A percentile compares a stretch with the other conserved stretches of the same genome.
These are phyloP conservation scores for Protonibea diacanthus DNA, from an alignment of 2,797 vertebrate species.

Conservation along the genomic window DNA sequence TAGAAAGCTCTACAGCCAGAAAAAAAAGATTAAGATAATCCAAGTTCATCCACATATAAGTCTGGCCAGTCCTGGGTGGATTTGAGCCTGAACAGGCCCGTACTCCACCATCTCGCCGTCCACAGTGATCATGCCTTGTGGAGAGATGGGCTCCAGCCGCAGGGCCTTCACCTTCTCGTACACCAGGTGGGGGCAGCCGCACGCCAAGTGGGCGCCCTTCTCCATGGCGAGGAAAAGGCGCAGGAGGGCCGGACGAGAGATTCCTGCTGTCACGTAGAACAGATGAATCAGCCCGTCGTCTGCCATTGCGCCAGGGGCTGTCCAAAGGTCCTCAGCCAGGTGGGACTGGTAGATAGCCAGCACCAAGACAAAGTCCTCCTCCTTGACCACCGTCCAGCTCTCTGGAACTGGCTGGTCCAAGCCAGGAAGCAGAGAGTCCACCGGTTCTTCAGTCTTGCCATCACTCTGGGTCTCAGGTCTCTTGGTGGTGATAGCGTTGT, in stretches of 20 bases:
- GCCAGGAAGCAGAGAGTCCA: slow-evolving; percentile 86
- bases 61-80: slow-evolving; percentile 86
- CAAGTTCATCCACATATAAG: slow-evolving; percentile 83
- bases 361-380: slow-evolving; percentile 93
- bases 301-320: slow-evolving; percentile 83
- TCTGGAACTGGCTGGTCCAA: slow-evolving; percentile 89
- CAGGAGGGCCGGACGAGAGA: slow-evolving; percentile 89
- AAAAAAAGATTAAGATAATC: slow-evolving; percentile 51
- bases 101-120: slow-evolving; percentile 91
- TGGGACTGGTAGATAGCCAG: slow-evolving; percentile 93
- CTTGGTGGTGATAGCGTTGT: slow-evolving; percentile 59
- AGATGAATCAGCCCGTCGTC: slow-evolving; percentile 91
- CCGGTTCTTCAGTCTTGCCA: slow-evolving; percentile 50
- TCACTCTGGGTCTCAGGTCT: slow-evolving; percentile 41
- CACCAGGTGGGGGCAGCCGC: slow-evolving; percentile 87
- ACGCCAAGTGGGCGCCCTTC: slow-evolving; percentile 90
- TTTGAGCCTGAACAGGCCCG: slow-evolving; percentile 92
- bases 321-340: slow-evolving; percentile 89
- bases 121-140: slow-evolving; percentile 89
- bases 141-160: slow-evolving; percentile 88
- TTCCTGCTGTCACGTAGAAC: slow-evolving; percentile 90
- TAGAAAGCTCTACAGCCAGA: slow-evolving; percentile 49
- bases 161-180: slow-evolving; percentile 89
- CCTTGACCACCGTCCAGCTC: slow-evolving; percentile 89
- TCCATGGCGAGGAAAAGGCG: slow-evolving; percentile 95